Evolutionary conservation across 1,140 invertebrate genomes (phyloP), one percentile per base, ranked within the genome.

Genomic region (Scaptodrosophila lebanonensis): DNA sequence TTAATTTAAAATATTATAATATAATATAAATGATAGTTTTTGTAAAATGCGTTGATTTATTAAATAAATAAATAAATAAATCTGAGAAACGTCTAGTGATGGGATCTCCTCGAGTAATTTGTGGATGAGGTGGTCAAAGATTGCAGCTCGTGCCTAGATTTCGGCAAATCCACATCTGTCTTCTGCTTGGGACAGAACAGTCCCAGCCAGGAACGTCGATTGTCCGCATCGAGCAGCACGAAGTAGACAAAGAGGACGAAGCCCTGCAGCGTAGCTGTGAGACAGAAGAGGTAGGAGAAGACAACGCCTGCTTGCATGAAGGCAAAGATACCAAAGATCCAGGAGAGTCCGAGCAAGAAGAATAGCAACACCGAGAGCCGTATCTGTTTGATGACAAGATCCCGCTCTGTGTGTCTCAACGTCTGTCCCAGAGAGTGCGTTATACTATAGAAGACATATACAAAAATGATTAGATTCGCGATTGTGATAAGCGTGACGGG

Each of bases 181-280:
- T 33, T 66, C n/a, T n/a, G n/a, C n/a, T n/a, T n/a, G 22, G 36
- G 30, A 42, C 44, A 33, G 1, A 71, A 12, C 0, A 67, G 29
- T 7, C 59, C 9, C 1, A 47, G 5, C 91, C 90, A 92, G 17
- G 89, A 68, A 32, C 85, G 70, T 38, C 90, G 86, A 3, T 90
- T 90, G 4, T 85, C 86, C 1, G 89, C 87, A 68, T 92, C 90
- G 62, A 91, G 88, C 11, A 91, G 79, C 7, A 92, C 88, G 76
- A 91, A 92, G 69, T 91, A 91, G 8, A 92, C 62, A 66, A 92
- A 92, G 15, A 92, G 85, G 2, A 92, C 88, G 66, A 92, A 91
- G 1, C 91, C 91, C 77, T 92, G 91, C 20, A 91, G 59, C 2
- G 91, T 90, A 11, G 90, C 90, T 1, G 90, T 90, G 7, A 91